These are phyloP conservation scores for Chaetophractus vellerosus DNA, from an alignment of 2,797 vertebrate genomes.

Conservation along the genomic window DNA sequence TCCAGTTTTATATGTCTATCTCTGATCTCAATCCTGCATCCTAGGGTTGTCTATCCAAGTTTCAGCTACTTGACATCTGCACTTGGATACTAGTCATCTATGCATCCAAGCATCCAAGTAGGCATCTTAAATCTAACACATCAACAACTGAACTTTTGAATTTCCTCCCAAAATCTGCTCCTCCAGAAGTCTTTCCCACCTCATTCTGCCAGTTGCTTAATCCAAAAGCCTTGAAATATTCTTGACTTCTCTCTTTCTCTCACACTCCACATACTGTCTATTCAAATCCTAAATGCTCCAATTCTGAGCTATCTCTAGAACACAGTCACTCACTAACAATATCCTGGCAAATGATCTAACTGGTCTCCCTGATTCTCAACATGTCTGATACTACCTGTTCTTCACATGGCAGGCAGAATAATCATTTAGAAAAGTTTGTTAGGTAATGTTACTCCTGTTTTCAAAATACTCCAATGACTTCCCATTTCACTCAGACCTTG, in stretches of 20 bases:
- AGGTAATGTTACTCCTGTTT: not conserved
- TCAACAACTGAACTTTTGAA: slow-evolving; percentile 10
- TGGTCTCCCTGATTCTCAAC: not conserved
- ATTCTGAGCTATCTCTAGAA: not conserved
- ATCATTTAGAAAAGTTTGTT: not conserved
- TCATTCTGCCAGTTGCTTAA: slow-evolving; percentile 1
- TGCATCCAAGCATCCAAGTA: not conserved
- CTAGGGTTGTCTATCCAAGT: slow-evolving; percentile 2
- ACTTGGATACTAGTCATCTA: slow-evolving; percentile 7
- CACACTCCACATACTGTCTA: not conserved
- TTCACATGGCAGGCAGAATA: not conserved
- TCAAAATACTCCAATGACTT: not conserved
- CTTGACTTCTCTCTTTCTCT: not conserved
- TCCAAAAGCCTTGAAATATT: not conserved
- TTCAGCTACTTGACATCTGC: slow-evolving; percentile 28
- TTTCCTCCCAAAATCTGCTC: slow-evolving; percentile 58
- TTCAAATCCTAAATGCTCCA: not conserved
- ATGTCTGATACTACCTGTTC: not conserved
- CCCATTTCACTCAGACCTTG: not conserved
- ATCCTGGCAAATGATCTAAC: not conserved
- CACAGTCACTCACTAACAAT: not conserved
- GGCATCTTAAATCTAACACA: slow-evolving; percentile 47
- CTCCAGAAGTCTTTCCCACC: slow-evolving; percentile 37
- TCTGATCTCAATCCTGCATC: not conserved
- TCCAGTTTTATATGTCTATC: not conserved